Evolutionary conservation across 2,797 vertebrate species (phyloP), one percentile per base, ranked within the genome.

Genomic region (Macrochelys suwanniensis): DNA sequence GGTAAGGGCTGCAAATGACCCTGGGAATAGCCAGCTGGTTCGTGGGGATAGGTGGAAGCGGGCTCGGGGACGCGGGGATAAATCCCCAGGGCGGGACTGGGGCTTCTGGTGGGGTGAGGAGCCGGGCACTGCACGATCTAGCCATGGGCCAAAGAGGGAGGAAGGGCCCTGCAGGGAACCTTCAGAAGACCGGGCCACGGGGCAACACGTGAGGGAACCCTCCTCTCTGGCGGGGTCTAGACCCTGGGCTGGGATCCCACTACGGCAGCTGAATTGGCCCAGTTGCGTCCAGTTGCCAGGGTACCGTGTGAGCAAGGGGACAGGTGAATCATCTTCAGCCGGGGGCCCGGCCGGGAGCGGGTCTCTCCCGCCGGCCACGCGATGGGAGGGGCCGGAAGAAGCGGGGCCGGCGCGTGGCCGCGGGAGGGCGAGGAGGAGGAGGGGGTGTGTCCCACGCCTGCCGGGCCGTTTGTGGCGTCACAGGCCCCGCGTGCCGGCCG

Each of bases 141-240:
- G 1, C 2, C 0, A 5, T 5, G 37, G 17, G 16, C 42, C 1
- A 0, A 10, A 3, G 15, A 3, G 15, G 5, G 0, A 0, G 79
- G 74, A 49, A 57, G n/a, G 16, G 28, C 1, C 7, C 54, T 5
- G 17, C 0, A 0, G 25, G 54, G 68, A 37, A 28, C 37, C 5
- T 11, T 16, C 33, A 37, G 23, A 37, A n/a, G 51, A 13, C 50
- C 6, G 6, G 37, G 8, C 45, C 42, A 17, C 11, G 23, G 19
- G 23, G 17, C 28, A 28, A 68, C 51, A 42, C 9, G 15, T 5
- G 49, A 37, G 21, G 65, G 17, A 68, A 37, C 65, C n/a, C 59
- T 33, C 65, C 33, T 65, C 16, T 17, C n/a, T 11, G n/a, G 19
- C 21, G 4, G 31, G 61, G 7, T 65, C 61, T 19, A 33, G 61